Base-by-base conservation (phyloP, 2,113 vertebrate species). In the Scatophagus argus region DNA sequence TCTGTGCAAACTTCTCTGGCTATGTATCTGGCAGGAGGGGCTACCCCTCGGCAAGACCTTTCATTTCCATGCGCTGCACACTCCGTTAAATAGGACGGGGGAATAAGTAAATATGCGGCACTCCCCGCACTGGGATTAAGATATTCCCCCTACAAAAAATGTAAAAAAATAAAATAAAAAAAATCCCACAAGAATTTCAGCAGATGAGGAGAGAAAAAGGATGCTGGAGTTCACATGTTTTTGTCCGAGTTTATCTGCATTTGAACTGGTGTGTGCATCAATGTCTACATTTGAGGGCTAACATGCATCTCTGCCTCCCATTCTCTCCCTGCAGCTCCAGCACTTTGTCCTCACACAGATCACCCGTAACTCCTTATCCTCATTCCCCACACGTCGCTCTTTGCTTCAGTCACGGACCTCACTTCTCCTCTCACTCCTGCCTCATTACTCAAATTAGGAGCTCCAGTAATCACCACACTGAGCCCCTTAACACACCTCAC, bases 371-470 rank as follows among this genome's bases (percentile, higher is more conserved):
- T 74, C 64, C 56, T 32, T 2, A 73, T 87, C 81, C 44, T 74
- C 79, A 87, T 91, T 91, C 89, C 52, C 69, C 43, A 29, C 86
- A 82, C 85, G 78, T 81, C 39, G 59, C 74, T 27, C 66, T 74
- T 25, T 77, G 62, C 64, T 74, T 71, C 9, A 69, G 89, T 86
- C 78, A 80, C 76, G 47, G 77, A 85, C 85, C 88, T 88, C 87
- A 70, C 87, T 89, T 74, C 83, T 86, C 77, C 85, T 77, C 88
- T 90, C 87, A 86, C 77, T 83, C 83, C 68, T 5, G 82, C 85
- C 89, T 93, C 91, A 93, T 92, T 93, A 92, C 87, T 91, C 85
- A 92, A 92, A 93, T 93, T 90, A 93, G 91, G 76, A 90, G 82
- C 87, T 84, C 69, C 81, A 89, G 82, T 91, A 90, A 90, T 92